Conservation (phyloP, 2,797 vertebrate genomes). For the Limnodromus scolopaceus region DNA sequence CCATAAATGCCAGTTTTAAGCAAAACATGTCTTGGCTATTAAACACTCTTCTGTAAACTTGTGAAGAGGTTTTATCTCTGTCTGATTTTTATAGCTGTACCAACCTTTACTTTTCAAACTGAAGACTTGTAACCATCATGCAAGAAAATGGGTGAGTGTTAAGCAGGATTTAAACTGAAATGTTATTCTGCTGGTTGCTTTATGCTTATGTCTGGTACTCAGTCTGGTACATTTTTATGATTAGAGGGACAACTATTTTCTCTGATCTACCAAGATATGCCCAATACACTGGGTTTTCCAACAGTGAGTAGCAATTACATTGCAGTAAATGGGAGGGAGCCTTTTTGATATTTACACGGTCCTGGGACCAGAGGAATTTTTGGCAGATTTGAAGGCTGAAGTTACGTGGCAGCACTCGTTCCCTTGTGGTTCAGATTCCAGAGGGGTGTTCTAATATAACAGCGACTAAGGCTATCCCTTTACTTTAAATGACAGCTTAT, state of each 20-base stretch:
- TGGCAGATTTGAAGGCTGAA: neutral
- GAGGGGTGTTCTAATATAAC: neutral
- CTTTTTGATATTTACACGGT: neutral
- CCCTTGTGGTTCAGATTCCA: slow-evolving; percentile 7
- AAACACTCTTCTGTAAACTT: slow-evolving; percentile 14
- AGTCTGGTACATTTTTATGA: slow-evolving; percentile 31
- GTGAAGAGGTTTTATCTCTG: slow-evolving; percentile 3
- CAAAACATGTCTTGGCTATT: slow-evolving; percentile 25
- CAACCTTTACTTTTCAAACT: slow-evolving; percentile 17
- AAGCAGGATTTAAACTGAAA: neutral
- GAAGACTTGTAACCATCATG: neutral
- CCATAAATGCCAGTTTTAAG: slow-evolving; percentile 50
- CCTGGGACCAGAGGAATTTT: slow-evolving; percentile 9
- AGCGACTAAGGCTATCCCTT: neutral
- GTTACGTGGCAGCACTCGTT: neutral
- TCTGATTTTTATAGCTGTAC: neutral
- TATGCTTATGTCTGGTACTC: neutral
- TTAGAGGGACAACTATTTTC: slow-evolving; percentile 3
- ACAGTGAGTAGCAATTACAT: neutral
- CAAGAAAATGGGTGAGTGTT: neutral
- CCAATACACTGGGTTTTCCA: neutral
- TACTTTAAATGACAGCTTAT: slow-evolving; percentile 21
- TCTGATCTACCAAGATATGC: neutral
- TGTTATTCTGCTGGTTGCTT: neutral
- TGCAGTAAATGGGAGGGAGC: neutral